Percentiles rank a stretch among this genome's conserved stretches.
Evolutionary conservation across 92 coral and sea anemone genomes (phyloP).

Genomic region (Palythoa grandis): DNA sequence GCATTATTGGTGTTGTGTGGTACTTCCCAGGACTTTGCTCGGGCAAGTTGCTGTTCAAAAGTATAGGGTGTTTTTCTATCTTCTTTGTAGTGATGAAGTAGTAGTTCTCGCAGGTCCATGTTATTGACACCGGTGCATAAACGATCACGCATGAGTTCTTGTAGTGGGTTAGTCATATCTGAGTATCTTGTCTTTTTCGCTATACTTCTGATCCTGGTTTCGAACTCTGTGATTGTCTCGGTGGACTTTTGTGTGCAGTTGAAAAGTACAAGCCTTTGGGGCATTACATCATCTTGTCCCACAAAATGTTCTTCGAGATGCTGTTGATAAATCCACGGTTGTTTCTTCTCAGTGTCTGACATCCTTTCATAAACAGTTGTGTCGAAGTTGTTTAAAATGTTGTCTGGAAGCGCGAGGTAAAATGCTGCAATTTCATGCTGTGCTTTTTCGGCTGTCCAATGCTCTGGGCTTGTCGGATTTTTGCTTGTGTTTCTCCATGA

Average conservation of each 20-base stretch:
- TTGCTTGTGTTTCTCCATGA: no score
- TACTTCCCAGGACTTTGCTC: constrained; percentile 40
- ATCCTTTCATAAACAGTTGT: constrained; percentile 9
- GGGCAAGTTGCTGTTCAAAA: constrained; percentile 41
- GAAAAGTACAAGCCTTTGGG: not conserved
- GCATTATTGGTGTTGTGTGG: constrained; percentile 31
- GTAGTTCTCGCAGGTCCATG: constrained; percentile 29
- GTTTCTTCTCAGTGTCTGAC: not conserved
- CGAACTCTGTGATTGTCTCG: constrained; percentile 19
- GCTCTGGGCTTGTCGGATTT: no score
- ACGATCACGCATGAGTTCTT: no score
- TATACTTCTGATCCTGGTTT: constrained; percentile 13
- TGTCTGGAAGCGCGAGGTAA: no score
- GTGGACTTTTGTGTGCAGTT: constrained; percentile 20
- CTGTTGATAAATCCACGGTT: not conserved
- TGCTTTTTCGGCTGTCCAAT: no score
- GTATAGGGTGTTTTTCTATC: not conserved
- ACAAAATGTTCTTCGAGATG: no score
- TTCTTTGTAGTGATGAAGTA: no score
- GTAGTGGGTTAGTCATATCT: not conserved
- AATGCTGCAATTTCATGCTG: no score
- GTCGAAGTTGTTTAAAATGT: constrained; percentile 11
- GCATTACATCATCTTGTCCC: no score
- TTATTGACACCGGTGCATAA: not conserved
- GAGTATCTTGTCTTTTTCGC: constrained; percentile 4